Base-by-base conservation (phyloP, 2,113 vertebrate genomes). In the Dascyllus trimaculatus region DNA sequence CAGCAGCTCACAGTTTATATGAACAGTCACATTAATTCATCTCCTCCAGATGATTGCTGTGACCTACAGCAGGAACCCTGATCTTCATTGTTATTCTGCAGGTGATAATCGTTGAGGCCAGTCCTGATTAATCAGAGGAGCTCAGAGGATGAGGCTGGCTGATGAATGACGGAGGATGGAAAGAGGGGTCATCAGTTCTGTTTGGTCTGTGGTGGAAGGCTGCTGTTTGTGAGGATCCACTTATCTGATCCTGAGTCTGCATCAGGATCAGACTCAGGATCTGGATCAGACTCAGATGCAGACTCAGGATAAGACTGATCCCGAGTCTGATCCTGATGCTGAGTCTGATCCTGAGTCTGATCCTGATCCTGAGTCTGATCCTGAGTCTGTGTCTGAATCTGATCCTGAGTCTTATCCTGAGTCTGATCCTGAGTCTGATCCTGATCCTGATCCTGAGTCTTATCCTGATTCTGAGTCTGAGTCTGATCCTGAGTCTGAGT, bases 31-130 rank as follows among this genome's bases (percentile, higher is more conserved):
- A 53, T 66, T 35, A 45, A 81, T 72, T 78, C 15, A 21, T 72
- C 60, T n/a, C n/a, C n/a, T n/a, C n/a, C 29, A 29, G 38, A 43
- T 81, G 84, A 84, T 87, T 81, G 57, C 49, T 86, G 46, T 86
- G 79, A 85, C 84, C 76, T 77, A 65, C 71, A 79, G 81, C 79
- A n/a, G 49, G 74, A 79, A 80, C 79, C 76, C 54, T 80, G 57
- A 60, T 80, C 74, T 82, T 79, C 29, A 71, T 80, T 57, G 26
- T 60, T 48, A 53, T 78, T 75, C 26, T 15, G 19, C 75, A 72
- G 40, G 79, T 35, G 71, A 48, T 49, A 21, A 77, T 60, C 80
- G 79, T 71, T 54, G 38, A 75, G 56, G 65, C 46, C 19, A 22
- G 49, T 51, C 46, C 6, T 82, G 57, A 29, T 29, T 4, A 29